phyloP scores from a whole-genome alignment of 1,140 invertebrate species.

The Meloidogyne chitwoodi region DNA sequence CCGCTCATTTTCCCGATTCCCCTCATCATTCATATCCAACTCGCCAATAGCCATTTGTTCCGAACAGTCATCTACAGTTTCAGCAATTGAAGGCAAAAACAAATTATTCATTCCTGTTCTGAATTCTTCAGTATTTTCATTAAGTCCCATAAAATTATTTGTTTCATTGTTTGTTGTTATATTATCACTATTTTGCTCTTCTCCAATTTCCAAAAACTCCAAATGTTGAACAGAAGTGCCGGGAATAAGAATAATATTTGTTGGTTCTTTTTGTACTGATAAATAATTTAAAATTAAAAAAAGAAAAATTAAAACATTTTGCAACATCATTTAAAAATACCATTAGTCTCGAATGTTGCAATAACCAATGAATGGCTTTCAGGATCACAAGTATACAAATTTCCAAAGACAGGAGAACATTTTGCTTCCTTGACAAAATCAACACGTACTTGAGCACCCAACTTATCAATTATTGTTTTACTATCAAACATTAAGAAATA shows the following conservation, averaged over 20 bases:
- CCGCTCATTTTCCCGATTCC: background rate
- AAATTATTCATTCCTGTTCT: background rate
- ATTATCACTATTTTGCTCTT: background rate
- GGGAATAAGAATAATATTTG: constrained; percentile 2
- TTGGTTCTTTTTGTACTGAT: background rate
- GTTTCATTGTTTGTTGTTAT: background rate
- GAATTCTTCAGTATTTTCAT: background rate
- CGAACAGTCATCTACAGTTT: background rate
- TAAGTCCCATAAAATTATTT: background rate
- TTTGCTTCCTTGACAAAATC: constrained; percentile 1
- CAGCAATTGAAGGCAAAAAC: background rate
- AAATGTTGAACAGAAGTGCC: constrained; percentile 20
- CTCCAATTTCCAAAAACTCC: background rate
- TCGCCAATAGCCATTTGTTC: background rate
- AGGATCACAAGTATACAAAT: constrained; percentile 13
- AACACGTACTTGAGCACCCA: constrained; percentile 4
- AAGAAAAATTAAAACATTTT: background rate
- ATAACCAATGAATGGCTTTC: constrained; percentile 11
- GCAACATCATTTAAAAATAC: background rate
- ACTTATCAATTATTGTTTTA: constrained; percentile 1
- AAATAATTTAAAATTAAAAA: background rate
- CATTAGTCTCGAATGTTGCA: background rate
- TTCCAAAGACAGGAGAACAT: background rate
- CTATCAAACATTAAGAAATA: background rate
- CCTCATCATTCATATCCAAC: background rate